phyloP scores from a whole-genome alignment of 2,113 vertebrate genomes.

The Mastomys coucha region DNA sequence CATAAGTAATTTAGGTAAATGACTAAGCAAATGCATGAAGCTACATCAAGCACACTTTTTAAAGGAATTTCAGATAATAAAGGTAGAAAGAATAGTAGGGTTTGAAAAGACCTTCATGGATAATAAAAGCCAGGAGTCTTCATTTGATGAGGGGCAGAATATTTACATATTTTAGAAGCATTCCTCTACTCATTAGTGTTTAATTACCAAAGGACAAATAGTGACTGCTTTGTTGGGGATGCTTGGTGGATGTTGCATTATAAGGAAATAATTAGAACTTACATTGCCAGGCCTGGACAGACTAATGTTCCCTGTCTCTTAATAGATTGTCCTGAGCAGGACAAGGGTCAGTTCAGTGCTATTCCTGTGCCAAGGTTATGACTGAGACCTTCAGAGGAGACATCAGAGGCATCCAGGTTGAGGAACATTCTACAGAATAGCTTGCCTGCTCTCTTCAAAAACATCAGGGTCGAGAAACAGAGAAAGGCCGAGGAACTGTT shows the following conservation, averaged over 20 bases:
- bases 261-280: not conserved
- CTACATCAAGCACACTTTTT: not conserved
- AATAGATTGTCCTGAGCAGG: not conserved
- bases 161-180: not conserved
- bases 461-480: conserved; percentile 37
- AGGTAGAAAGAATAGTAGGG: not conserved
- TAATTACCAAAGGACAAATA: conserved; percentile 5
- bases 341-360: not conserved
- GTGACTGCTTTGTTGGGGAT: not conserved
- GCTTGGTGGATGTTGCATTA: not conserved
- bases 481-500: conserved; percentile 26
- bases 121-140: not conserved
- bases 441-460: conserved; percentile 9
- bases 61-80: not conserved
- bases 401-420: conserved; percentile 8
- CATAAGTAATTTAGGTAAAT: not conserved
- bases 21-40: not conserved
- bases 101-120: not conserved
- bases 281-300: not conserved
- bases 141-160: not conserved
- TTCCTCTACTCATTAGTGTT: not conserved
- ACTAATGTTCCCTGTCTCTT: not conserved
- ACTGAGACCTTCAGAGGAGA: conserved; percentile 3
- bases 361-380: conserved; percentile 1
- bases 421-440: conserved; percentile 42